These are phyloP conservation scores for Phalacrocorax carbo DNA, from an alignment of 2,113 vertebrate species.

Conservation along the genomic window DNA sequence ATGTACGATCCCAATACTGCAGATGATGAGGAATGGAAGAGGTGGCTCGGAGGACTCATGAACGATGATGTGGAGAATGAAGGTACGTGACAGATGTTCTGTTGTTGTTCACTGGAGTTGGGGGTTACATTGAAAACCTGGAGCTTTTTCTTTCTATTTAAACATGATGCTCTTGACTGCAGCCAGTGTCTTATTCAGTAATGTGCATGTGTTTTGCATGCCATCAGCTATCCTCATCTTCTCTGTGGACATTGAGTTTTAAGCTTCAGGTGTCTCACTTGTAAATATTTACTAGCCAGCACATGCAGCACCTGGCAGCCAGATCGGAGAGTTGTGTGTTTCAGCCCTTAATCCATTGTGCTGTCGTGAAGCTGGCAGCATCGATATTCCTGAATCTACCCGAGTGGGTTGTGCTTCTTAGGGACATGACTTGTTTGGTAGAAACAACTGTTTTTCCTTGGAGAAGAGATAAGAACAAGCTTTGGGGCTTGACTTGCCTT, in stretches of 20 bases:
- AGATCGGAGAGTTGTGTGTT: fast-evolving
- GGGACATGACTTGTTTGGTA: neutral
- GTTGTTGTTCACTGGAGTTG: fast-evolving
- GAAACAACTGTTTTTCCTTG: neutral
- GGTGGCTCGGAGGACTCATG: conserved; percentile 91
- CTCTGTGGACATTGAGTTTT: neutral
- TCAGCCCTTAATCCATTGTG: neutral
- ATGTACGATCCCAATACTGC: conserved; percentile 87
- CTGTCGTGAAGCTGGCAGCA: neutral
- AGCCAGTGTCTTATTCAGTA: neutral
- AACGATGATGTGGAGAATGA: conserved; percentile 83
- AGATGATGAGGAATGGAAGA: conserved; percentile 90
- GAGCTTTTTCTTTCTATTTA: neutral
- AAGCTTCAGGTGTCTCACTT: neutral
- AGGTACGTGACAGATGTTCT: conserved; percentile 60
- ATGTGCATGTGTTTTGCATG: fast-evolving
- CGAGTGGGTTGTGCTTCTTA: neutral
- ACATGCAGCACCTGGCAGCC: neutral
- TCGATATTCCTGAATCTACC: neutral
- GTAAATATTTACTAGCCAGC: neutral
- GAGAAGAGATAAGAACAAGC: neutral
- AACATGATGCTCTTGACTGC: neutral
- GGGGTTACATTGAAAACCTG: neutral
- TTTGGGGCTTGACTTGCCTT: neutral
- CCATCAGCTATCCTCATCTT: neutral